These are phyloP conservation scores for Eretmocerus hayati DNA, from an alignment of 2,888 invertebrate genomes.

Conservation along the genomic window DNA sequence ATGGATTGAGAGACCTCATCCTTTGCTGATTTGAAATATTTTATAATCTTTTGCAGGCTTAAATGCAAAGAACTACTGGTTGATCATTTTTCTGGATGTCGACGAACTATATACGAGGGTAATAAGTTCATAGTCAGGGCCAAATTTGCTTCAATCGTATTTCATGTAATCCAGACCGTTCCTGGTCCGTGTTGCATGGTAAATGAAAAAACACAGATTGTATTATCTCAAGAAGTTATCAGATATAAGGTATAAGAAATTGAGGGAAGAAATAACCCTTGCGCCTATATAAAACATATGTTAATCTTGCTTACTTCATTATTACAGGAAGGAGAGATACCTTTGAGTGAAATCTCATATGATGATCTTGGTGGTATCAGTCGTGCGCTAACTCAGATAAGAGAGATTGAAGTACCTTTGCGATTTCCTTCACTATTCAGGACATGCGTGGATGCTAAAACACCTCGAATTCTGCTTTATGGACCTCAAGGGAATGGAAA, in stretches of 20 bases:
- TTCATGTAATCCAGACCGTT: background rate
- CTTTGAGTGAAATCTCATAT: background rate
- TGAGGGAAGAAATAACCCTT: too few species aligned
- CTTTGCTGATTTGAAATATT: too few species aligned
- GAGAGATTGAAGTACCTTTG: conserved; percentile 2
- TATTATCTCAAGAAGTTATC: background rate
- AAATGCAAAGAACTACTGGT: too few species aligned
- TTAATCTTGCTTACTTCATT: background rate
- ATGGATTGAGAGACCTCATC: too few species aligned
- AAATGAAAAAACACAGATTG: background rate
- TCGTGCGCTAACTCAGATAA: background rate
- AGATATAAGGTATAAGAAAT: background rate
- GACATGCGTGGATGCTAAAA: background rate
- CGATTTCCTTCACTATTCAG: background rate
- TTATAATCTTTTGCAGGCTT: too few species aligned
- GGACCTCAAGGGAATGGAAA: conserved; percentile 5
- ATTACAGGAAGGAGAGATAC: background rate
- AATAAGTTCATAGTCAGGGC: too few species aligned
- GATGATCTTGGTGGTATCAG: conserved; percentile 2
- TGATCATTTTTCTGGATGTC: too few species aligned
- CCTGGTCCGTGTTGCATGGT: background rate
- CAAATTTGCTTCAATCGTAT: too few species aligned
- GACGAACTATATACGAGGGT: too few species aligned
- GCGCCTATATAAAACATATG: background rate
- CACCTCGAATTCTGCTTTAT: conserved; percentile 1